These are phyloP conservation scores for Omphaloscelis lunosa DNA, from an alignment of 2,888 invertebrate genomes.

Conservation along the genomic window DNA sequence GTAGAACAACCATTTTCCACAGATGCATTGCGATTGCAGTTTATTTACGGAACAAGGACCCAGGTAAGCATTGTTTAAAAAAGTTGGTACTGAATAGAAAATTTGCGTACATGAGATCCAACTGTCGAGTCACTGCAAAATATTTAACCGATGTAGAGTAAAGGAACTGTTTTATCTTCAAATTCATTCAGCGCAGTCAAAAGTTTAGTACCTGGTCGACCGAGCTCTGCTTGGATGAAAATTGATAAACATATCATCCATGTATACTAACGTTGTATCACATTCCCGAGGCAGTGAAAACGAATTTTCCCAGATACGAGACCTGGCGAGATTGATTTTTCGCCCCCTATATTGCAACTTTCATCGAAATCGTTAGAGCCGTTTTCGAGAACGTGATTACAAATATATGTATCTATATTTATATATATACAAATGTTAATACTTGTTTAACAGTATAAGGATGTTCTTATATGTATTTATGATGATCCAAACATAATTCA, in stretches of 20 bases:
- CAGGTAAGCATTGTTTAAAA: neutral
- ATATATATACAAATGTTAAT: too few species aligned
- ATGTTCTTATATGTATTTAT: neutral
- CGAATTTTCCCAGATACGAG: too few species aligned
- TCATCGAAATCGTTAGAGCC: too few species aligned
- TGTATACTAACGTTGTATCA: too few species aligned
- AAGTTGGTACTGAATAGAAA: neutral
- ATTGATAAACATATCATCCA: too few species aligned
- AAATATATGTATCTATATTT: too few species aligned
- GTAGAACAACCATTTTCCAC: neutral
- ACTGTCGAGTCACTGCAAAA: conserved; percentile 8
- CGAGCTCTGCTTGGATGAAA: too few species aligned
- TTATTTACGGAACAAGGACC: conserved; percentile 1
- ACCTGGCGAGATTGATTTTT: too few species aligned
- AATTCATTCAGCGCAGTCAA: neutral
- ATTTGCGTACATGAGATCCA: neutral
- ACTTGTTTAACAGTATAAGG: too few species aligned
- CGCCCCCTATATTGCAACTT: too few species aligned
- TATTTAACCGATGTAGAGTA: neutral
- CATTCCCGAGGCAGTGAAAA: too few species aligned
- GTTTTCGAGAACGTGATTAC: too few species aligned
- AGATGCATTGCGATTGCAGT: neutral
- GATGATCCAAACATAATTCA: neutral
- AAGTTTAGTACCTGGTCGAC: neutral
- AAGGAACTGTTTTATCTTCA: neutral